phyloP scores from a whole-genome alignment of 2,113 vertebrate species.

The Trinectes maculatus region DNA sequence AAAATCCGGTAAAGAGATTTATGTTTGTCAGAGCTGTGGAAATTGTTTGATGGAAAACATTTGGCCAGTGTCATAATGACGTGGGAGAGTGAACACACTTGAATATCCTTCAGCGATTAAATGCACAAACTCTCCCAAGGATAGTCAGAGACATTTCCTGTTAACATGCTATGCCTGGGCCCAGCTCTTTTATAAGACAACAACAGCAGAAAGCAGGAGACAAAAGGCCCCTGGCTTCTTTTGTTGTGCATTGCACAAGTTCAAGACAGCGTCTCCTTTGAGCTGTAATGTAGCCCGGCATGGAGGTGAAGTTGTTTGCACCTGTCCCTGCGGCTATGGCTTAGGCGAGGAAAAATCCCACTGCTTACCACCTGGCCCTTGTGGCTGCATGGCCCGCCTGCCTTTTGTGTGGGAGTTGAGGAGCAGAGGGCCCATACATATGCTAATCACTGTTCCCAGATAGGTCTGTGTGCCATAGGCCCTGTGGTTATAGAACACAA shows the following conservation, averaged over 20 bases:
- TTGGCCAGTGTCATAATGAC: slow-evolving; percentile 15
- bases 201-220: slow-evolving; percentile 54
- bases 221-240: slow-evolving; percentile 64
- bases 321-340: slow-evolving; percentile 71
- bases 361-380: slow-evolving; percentile 82
- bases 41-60: slow-evolving; percentile 40
- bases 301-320: slow-evolving; percentile 80
- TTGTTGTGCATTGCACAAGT: slow-evolving; percentile 62
- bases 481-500: slow-evolving; percentile 66
- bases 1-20: slow-evolving; percentile 9
- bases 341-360: slow-evolving; percentile 71
- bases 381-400: slow-evolving; percentile 67
- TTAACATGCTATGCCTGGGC: slow-evolving; percentile 55
- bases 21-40: slow-evolving; percentile 15
- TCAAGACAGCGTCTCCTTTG: slow-evolving; percentile 65
- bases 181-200: slow-evolving; percentile 50
- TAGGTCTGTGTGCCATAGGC: slow-evolving; percentile 58
- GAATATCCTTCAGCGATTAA: slow-evolving; percentile 43
- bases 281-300: slow-evolving; percentile 66
- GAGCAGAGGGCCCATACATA: slow-evolving; percentile 82
- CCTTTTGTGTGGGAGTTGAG: slow-evolving; percentile 77
- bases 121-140: slow-evolving; percentile 47
- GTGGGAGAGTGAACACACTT: slow-evolving; percentile 29
- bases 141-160: slow-evolving; percentile 68
- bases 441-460: slow-evolving; percentile 77